These are phyloP conservation scores for Amblyopsis rosae DNA, from an alignment of 2,113 vertebrate species.

Conservation along the genomic window DNA sequence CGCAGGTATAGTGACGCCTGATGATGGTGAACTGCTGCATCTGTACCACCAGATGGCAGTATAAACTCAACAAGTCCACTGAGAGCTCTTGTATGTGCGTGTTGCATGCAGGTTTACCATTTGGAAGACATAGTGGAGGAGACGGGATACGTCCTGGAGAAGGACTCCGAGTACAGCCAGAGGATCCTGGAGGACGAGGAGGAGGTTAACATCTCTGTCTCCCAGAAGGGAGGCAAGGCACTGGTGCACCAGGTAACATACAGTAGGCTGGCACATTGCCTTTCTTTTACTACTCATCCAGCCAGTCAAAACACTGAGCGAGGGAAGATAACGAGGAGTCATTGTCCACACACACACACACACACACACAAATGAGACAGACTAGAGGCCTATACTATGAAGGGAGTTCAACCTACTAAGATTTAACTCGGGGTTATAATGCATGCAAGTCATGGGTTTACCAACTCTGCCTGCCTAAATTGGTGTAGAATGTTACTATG, in stretches of 20 bases:
- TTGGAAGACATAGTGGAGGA: constrained; percentile 95
- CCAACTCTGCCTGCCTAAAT: too few relatives aligned
- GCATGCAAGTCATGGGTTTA: too few relatives aligned
- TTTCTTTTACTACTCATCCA: neutral
- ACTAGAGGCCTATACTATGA: too few relatives aligned
- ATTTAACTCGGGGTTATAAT: too few relatives aligned
- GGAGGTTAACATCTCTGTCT: constrained; percentile 85
- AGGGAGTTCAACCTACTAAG: too few relatives aligned
- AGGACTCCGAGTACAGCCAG: constrained; percentile 94
- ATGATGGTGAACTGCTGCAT: too few relatives aligned
- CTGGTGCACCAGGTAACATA: constrained; percentile 73
- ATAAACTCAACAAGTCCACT: neutral
- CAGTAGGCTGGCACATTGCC: neutral
- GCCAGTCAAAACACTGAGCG: neutral
- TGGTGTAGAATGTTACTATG: too few relatives aligned
- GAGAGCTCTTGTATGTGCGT: neutral
- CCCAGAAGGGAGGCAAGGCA: constrained; percentile 84
- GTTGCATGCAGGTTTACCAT: constrained; percentile 83
- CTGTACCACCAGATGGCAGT: too few relatives aligned
- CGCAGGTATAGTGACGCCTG: too few relatives aligned
- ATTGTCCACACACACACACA: too few relatives aligned
- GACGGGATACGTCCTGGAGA: constrained; percentile 91
- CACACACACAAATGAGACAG: too few relatives aligned
- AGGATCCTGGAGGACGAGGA: constrained; percentile 95
- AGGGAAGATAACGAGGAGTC: too few relatives aligned